Evolutionary conservation across 30 jellyfish, hydroid and myxozoan genomes (phyloP).

Genomic region (Aurelia aurita): DNA sequence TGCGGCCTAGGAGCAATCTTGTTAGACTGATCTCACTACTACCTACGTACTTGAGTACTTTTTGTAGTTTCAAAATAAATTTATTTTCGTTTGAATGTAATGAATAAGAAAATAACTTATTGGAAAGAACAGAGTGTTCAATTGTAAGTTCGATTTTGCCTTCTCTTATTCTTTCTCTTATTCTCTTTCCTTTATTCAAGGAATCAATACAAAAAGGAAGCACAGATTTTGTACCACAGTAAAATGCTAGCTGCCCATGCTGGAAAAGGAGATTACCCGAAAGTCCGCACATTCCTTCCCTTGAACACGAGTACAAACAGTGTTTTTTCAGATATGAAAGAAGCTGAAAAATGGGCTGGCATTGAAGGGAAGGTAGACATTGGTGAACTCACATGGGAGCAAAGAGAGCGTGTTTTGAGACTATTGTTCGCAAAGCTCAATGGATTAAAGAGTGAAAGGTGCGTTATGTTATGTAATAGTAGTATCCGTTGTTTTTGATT

Average conservation of each 20-base stretch:
- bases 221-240: slow-evolving; percentile 72
- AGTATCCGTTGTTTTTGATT: not conserved
- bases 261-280: slow-evolving; percentile 89
- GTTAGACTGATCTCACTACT: too few species aligned
- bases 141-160: too few species aligned
- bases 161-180: too few species aligned
- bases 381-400: slow-evolving; percentile 93
- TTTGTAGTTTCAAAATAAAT: too few species aligned
- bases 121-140: too few species aligned
- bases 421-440: slow-evolving; percentile 90
- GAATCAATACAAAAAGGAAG: slow-evolving; percentile 81
- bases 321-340: slow-evolving; percentile 84
- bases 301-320: slow-evolving; percentile 82
- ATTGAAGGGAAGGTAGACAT: slow-evolving; percentile 77
- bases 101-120: too few species aligned
- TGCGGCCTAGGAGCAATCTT: too few species aligned
- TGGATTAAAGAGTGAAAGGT: slow-evolving; percentile 72
- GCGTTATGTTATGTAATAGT: not conserved
- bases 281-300: slow-evolving; percentile 77
- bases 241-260: slow-evolving; percentile 95
- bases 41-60: too few species aligned
- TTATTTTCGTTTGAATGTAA: too few species aligned
- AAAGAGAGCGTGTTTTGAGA: slow-evolving; percentile 88
- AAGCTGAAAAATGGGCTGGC: slow-evolving; percentile 86
- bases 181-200: slow-evolving; percentile 31